Evolutionary conservation across 2,888 invertebrate genomes (phyloP), one percentile per base, ranked within the genome.

Genomic region (Heliconius hortense): DNA sequence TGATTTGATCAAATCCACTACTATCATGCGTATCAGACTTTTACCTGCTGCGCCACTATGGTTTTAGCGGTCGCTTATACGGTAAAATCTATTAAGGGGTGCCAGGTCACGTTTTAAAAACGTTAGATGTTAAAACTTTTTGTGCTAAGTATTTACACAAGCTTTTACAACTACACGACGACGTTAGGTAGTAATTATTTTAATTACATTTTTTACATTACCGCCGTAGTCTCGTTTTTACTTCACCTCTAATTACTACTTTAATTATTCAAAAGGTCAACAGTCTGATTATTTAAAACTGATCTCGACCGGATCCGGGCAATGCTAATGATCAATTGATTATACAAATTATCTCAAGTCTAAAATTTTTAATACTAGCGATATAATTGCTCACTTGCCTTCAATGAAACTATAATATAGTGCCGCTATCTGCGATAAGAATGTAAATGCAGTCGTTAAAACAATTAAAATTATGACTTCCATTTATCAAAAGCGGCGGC

Each of bases 51-150:
- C 8, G 21, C 8, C 10, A 35, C 21, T 18, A 63, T 28, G 13
- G 26, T 13, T 26, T 62, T 35, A 63, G n/a, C 21, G 56, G 24
- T 60, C 39, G 64, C 66, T 72, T 39, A 72, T 77, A 71, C 43
- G 63, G 26, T 69, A 31, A 72, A 73, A 76, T 62, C 80, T 82
- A 74, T 79, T 74, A 73, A 80, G 79, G 82, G 80, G 28, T 69
- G 56, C n/a, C 31, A 31, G 56, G 15, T 56, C n/a, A 69, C 1
- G 15, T 56, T 53, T 43, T 15, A 56, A n/a, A 4, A 69, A 53
- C 53, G n/a, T 24, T 56, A 56, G 56, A 56, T 69, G 31, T 35
- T 31, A n/a, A 53, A 56, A 31, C 53, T 56, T 69, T 69, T 53
- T 56, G n/a, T 56, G n/a, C 56, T 35, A 31, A 26, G n/a, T 69